Evolutionary conservation across 2,113 vertebrate genomes (phyloP).

Genomic region (Nibea coibor): DNA sequence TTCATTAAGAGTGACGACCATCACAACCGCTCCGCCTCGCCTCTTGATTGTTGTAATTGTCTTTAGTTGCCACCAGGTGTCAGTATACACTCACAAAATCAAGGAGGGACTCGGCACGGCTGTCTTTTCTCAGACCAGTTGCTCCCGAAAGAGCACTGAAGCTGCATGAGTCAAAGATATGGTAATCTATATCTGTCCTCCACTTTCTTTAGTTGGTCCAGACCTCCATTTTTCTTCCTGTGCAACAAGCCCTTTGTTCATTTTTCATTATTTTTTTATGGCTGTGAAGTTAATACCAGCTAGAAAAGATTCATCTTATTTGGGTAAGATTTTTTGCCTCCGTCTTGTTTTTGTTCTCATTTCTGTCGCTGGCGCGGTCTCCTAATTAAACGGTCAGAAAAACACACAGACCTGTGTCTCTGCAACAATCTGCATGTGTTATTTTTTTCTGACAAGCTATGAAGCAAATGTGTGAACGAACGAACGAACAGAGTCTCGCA

Average conservation of each 20-base stretch:
- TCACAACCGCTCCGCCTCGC: background rate
- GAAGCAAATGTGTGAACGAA: background rate
- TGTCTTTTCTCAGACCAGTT: background rate
- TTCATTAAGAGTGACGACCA: background rate
- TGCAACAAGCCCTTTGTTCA: background rate
- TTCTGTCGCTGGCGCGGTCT: background rate
- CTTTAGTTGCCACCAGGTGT: slow-evolving; percentile 42
- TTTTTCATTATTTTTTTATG: too few relatives aligned
- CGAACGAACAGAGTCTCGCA: background rate
- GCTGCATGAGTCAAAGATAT: background rate
- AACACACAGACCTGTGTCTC: background rate
- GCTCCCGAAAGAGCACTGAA: background rate
- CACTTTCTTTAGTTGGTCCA: too few relatives aligned
- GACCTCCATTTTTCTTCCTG: too few relatives aligned
- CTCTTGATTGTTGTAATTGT: slow-evolving; percentile 21
- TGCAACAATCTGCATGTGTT: background rate
- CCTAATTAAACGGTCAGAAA: background rate
- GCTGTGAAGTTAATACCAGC: background rate
- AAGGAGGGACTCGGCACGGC: too few relatives aligned
- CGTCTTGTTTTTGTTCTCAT: background rate
- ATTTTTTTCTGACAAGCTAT: background rate
- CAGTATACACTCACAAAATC: slow-evolving; percentile 24
- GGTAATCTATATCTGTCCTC: too few relatives aligned
- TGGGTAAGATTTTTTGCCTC: background rate
- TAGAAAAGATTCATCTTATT: background rate